A percentile compares a stretch with the other conserved stretches of the same genome.
phyloP scores from a whole-genome alignment of 2,797 vertebrate species.

The Natrix natrix region DNA sequence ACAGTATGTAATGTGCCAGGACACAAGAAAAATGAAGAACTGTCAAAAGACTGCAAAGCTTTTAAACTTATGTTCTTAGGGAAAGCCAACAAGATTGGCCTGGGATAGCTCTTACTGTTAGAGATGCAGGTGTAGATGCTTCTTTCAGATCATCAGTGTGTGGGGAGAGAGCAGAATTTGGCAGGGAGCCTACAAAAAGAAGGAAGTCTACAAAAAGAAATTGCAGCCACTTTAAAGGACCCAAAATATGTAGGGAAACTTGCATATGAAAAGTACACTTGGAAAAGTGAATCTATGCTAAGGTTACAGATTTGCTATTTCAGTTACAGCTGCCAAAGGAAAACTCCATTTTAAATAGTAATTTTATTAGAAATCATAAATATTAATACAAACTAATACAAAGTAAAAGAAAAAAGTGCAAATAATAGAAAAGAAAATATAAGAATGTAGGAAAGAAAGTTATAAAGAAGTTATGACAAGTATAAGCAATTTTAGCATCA shows the following conservation, averaged over 20 bases:
- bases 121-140: background rate
- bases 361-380: background rate
- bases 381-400: background rate
- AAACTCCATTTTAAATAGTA: background rate
- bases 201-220: background rate
- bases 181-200: background rate
- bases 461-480: background rate
- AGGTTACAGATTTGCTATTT: background rate
- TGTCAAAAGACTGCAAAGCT: background rate
- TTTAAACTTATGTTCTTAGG: background rate
- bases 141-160: background rate
- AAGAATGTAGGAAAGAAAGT: background rate
- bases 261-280: background rate
- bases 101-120: background rate
- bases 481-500: background rate
- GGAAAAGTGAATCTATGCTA: background rate
- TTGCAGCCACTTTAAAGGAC: background rate
- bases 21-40: slow-evolving; percentile 19
- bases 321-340: background rate
- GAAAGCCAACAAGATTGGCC: background rate
- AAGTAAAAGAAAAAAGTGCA: background rate
- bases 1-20: slow-evolving; percentile 3
- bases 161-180: background rate
- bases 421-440: background rate
- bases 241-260: background rate